phyloP scores from a whole-genome alignment of 2,113 vertebrate species.

The Odontesthes bonariensis region DNA sequence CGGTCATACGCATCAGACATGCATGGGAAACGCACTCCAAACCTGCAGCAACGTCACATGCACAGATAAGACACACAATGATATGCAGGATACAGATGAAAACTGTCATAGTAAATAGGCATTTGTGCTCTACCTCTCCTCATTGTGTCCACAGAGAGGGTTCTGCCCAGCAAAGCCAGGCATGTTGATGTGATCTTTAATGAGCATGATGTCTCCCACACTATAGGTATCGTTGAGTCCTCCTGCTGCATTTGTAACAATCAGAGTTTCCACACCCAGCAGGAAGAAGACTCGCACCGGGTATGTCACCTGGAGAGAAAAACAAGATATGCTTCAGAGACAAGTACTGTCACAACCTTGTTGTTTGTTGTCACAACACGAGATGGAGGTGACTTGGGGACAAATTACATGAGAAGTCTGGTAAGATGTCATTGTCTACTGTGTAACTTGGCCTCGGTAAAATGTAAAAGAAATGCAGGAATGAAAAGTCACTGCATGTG shows the following conservation, averaged over 20 bases:
- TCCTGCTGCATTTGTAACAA: slow-evolving; percentile 85
- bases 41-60: slow-evolving; percentile 61
- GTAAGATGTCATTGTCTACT: too few species aligned
- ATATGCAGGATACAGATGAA: not conserved
- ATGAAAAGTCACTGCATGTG: too few species aligned
- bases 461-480: too few species aligned
- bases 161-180: slow-evolving; percentile 83
- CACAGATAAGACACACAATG: not conserved
- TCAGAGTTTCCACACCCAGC: slow-evolving; percentile 80
- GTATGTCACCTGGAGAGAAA: slow-evolving; percentile 78
- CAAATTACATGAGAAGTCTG: not conserved
- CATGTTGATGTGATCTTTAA: slow-evolving; percentile 86
- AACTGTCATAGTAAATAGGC: not conserved
- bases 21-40: slow-evolving; percentile 83
- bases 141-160: slow-evolving; percentile 82
- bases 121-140: slow-evolving; percentile 72
- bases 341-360: not conserved
- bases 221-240: slow-evolving; percentile 75
- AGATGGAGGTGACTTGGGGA: slow-evolving; percentile 3
- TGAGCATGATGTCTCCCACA: slow-evolving; percentile 85
- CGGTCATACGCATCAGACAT: slow-evolving; percentile 86
- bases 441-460: too few species aligned
- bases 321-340: slow-evolving; percentile 13
- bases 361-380: not conserved
- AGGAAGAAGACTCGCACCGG: slow-evolving; percentile 83